Base-by-base conservation (phyloP, 2,888 invertebrate genomes). In the Mamestra brassicae region DNA sequence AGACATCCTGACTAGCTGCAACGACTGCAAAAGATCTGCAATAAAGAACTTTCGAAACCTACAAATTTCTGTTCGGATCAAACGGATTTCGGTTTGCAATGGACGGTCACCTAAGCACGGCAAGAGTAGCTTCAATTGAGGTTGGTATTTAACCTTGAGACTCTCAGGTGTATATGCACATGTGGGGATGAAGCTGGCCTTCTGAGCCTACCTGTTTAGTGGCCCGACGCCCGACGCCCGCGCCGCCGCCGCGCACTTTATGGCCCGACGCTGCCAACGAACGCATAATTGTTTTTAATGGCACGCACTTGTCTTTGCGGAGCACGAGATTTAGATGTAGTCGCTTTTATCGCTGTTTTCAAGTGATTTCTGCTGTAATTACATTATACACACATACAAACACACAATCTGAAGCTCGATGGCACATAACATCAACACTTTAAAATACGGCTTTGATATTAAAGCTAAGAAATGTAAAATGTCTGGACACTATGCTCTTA, bases 231-330 rank as follows among this genome's bases (percentile, higher is more conserved):
- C 67, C 60, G 62, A 26, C 57, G 62, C 66, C 50, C 34, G 50
- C 60, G 58, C 71, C 74, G 74, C 67, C 76, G 62, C 60, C 75
- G 62, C 76, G 72, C 73, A 42, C 70, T 80, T 84, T 87, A 86
- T 86, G 82, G 72, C 77, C 74, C 52, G 65, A 64, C 67, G 68
- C 67, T 86, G 88, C 87, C 86, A 86, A 84, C 83, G 67, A 72
- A 84, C 84, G 69, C 74, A 69, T 86, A 70, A 87, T 86, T 84
- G 86, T 86, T 86, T 86, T 84, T 74, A 84, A 85, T 84, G 78
- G 70, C 71, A 82, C 77, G 80, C 75, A 87, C 80, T 84, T 78
- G 76, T 83, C 69, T 78, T 77, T 72, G 82, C 61, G 55, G 57
- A 81, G 76, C 57, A 38, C 10, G 68, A 76, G 64, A 77, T 74